Base-by-base conservation (phyloP, 2,113 vertebrate genomes). In the Hippopotamus amphibius region DNA sequence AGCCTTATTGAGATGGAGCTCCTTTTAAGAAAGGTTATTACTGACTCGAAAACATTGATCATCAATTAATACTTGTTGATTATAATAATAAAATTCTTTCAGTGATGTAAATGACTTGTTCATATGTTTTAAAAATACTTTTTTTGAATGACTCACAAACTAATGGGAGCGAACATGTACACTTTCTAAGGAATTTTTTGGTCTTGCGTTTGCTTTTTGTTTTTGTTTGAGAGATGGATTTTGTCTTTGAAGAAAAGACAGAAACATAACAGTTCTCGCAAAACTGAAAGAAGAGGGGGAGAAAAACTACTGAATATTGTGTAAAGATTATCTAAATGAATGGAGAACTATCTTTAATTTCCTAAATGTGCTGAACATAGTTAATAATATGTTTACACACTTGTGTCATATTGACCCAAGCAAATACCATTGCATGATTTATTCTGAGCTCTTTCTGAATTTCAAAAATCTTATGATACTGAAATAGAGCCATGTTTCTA, bases 11-110 rank as follows among this genome's bases (percentile, higher is more conserved):
- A 93, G 63, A 94, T 69, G 71, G 59, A 61, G 3, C 28, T 94
- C 74, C 46, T 96, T 85, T 83, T 71, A 80, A 80, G 24, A 86
- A 93, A 85, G 48, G 48, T 74, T 90, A 30, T 41, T 87, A 84
- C 43, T 93, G 57, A 43, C 46, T 43, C 83, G 57, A 53, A n/a
- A 19, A 88, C 41, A 72, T 10, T 93, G n/a, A 14, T 46, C n/a
- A 21, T 69, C 59, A 92, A 61, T 79, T 85, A 88, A 95, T 95
- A 97, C 88, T 86, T 97, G 95, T 97, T 97, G 94, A 89, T 81
- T 89, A 72, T 43, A 81, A 96, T 65, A 93, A 61, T 72, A 89
- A 69, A 93, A 90, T 81, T 79, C n/a, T 84, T 85, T 83, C 26
- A 76, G 5, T 68, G n/a, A n/a, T 88, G 26, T 69, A 87, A 88